A percentile compares a stretch with the other conserved stretches of the same genome.
These are phyloP conservation scores for Eudasyphora cyanicolor DNA, from an alignment of 2,888 invertebrate genomes.

Conservation along the genomic window DNA sequence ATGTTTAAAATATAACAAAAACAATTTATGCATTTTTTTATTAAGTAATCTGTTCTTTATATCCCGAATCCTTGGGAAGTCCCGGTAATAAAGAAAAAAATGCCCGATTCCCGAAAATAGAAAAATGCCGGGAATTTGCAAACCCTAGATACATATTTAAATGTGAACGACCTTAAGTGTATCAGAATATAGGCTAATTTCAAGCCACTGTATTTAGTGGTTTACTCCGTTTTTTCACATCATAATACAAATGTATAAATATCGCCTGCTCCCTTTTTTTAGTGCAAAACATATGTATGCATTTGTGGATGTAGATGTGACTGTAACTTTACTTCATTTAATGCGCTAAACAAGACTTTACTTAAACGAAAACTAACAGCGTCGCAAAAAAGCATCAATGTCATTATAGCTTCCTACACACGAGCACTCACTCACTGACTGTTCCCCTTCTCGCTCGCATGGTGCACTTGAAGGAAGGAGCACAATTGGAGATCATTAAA, in stretches of 20 bases:
- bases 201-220: constrained; percentile 45
- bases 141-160: no score
- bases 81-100: no score
- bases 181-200: no score
- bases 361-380: constrained; percentile 33
- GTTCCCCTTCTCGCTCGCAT: no score
- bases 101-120: no score
- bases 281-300: constrained; percentile 35
- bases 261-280: constrained; percentile 26
- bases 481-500: constrained; percentile 66
- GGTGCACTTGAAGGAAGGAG: constrained; percentile 26
- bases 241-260: constrained; percentile 54
- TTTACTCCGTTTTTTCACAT: constrained; percentile 42
- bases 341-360: constrained; percentile 35
- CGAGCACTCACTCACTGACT: constrained; percentile 13
- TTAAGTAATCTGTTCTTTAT: no score
- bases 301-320: neutral
- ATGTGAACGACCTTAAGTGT: no score
- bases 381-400: constrained; percentile 53
- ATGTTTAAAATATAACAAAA: no score
- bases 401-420: constrained; percentile 65
- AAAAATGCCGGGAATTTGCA: no score
- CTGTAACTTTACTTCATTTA: constrained; percentile 46
- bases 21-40: no score
- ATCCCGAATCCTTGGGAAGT: no score